These are phyloP conservation scores for Ataeniobius toweri DNA, from an alignment of 2,797 vertebrate species.

Conservation along the genomic window DNA sequence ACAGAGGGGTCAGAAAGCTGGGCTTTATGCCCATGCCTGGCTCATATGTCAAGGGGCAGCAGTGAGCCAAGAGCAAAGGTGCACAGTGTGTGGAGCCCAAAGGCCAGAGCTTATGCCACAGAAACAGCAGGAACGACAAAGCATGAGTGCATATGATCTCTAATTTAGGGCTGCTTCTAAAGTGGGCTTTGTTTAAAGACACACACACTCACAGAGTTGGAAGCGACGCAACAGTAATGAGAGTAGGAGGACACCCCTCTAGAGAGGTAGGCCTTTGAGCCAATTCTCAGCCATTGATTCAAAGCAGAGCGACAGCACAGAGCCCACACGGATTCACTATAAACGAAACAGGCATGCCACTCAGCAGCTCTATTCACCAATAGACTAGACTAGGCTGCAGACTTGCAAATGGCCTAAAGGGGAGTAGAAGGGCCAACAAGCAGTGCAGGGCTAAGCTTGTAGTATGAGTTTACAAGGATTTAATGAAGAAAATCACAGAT, in stretches of 20 bases:
- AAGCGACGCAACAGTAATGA: conserved; percentile 65
- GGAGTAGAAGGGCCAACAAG: not conserved
- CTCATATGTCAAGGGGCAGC: conserved; percentile 51
- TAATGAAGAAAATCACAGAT: not conserved
- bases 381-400: conserved; percentile 16
- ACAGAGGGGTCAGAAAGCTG: conserved; percentile 57
- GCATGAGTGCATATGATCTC: conserved; percentile 39
- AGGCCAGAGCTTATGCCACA: conserved; percentile 44
- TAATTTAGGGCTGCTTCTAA: conserved; percentile 49
- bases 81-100: conserved; percentile 38
- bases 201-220: conserved; percentile 24
- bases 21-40: conserved; percentile 51
- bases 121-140: conserved; percentile 46
- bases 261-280: conserved; percentile 69
- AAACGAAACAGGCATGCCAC: conserved; percentile 36
- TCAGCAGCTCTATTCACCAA: conserved; percentile 30
- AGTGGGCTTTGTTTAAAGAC: conserved; percentile 42
- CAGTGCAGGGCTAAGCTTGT: not conserved
- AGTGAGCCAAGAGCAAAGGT: conserved; percentile 46
- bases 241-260: conserved; percentile 76
- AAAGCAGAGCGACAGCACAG: conserved; percentile 51
- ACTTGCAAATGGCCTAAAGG: conserved; percentile 10
- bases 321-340: conserved; percentile 38
- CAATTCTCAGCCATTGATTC: conserved; percentile 62
- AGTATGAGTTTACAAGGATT: conserved; percentile 1